Evolutionary conservation across 2,888 invertebrate genomes (phyloP).

Genomic region (Diaphora mendica): DNA sequence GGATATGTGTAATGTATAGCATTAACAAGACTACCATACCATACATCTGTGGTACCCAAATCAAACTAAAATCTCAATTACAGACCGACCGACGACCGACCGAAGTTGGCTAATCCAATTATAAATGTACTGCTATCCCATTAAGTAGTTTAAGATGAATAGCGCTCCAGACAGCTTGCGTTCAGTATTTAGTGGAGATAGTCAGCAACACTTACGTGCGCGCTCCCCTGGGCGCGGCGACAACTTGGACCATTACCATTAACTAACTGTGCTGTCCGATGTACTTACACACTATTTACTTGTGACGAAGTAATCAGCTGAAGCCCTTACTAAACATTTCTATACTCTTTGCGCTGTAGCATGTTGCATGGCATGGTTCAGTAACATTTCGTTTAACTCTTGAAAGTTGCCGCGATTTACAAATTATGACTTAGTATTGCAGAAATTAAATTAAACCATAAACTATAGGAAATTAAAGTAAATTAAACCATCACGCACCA

Average conservation of each 20-base stretch:
- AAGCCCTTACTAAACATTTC: neutral
- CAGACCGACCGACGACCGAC: too few relatives aligned
- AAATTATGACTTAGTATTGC: too few relatives aligned
- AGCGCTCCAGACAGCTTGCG: conserved; percentile 2
- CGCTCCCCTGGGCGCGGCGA: neutral
- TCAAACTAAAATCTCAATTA: neutral
- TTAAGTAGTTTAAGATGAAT: conserved; percentile 17
- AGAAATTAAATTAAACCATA: too few relatives aligned
- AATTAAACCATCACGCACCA: too few relatives aligned
- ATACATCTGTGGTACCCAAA: neutral
- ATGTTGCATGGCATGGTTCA: too few relatives aligned
- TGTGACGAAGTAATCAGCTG: neutral
- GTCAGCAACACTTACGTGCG: conserved; percentile 10
- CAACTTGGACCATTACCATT: conserved; percentile 6
- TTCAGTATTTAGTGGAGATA: conserved; percentile 13
- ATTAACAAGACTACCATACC: too few relatives aligned
- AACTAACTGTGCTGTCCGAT: neutral
- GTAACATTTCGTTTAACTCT: too few relatives aligned
- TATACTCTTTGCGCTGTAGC: too few relatives aligned
- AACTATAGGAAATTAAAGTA: too few relatives aligned
- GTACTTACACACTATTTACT: neutral
- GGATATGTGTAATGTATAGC: neutral
- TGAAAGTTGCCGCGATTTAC: too few relatives aligned
- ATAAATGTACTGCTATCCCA: conserved; percentile 16
- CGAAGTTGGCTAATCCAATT: conserved; percentile 13